These are phyloP conservation scores for Drosophila robusta DNA, from an alignment of 2,888 invertebrate species.

Conservation along the genomic window DNA sequence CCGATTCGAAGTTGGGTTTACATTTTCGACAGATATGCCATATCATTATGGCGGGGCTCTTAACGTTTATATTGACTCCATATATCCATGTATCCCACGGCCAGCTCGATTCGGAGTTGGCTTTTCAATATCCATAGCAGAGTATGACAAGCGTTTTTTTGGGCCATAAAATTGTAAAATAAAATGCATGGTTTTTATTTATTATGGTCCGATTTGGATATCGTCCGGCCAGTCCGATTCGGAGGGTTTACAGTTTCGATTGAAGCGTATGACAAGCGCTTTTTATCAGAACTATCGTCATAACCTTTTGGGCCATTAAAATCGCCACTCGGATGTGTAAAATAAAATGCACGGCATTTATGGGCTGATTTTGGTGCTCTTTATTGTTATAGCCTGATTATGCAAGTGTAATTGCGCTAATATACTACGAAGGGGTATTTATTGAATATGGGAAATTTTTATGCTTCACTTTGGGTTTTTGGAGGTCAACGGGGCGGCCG, in stretches of 20 bases:
- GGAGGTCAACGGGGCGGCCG: conserved; percentile 24
- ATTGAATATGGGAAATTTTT: conserved; percentile 17
- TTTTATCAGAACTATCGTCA: conserved; percentile 40
- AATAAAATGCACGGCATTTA: conserved; percentile 54
- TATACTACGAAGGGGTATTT: conserved; percentile 8
- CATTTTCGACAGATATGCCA: neutral
- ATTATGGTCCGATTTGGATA: too few species aligned
- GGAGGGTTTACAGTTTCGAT: neutral
- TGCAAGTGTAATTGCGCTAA: conserved; percentile 32
- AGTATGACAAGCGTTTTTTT: too few species aligned
- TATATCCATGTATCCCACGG: conserved; percentile 34
- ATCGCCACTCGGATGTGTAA: conserved; percentile 49
- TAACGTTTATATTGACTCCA: conserved; percentile 30
- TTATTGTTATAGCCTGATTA: conserved; percentile 55
- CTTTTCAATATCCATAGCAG: too few species aligned
- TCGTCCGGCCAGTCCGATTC: too few species aligned
- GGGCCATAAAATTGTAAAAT: too few species aligned
- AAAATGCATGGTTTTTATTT: too few species aligned
- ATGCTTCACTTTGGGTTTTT: conserved; percentile 35
- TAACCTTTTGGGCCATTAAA: conserved; percentile 38
- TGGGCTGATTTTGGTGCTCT: conserved; percentile 39
- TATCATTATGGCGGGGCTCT: conserved; percentile 35
- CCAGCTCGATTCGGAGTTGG: conserved; percentile 26
- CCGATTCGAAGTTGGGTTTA: conserved; percentile 13
- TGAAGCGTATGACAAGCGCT: neutral